These are phyloP conservation scores for Crocallis elinguaria DNA, from an alignment of 2,888 invertebrate genomes.

Conservation along the genomic window DNA sequence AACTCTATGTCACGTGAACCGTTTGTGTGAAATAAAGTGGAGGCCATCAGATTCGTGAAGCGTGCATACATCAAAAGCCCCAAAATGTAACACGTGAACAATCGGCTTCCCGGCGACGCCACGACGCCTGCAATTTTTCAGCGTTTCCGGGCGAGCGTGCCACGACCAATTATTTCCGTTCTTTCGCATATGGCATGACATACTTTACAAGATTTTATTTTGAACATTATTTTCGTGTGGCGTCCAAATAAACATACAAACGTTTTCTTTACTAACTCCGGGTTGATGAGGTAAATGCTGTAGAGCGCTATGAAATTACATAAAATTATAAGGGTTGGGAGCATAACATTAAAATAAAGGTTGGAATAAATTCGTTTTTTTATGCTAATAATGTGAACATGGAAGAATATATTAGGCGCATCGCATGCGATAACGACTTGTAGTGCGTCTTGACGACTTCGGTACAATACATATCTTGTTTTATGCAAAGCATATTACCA, in stretches of 20 bases:
- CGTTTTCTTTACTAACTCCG: no score
- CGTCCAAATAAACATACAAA: neutral
- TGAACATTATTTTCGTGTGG: slow-evolving; percentile 1
- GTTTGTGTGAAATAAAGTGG: slow-evolving; percentile 16
- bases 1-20: slow-evolving; percentile 7
- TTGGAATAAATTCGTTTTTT: no score
- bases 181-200: slow-evolving; percentile 37
- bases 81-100: slow-evolving; percentile 41
- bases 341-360: no score
- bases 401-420: no score
- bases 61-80: slow-evolving; percentile 26
- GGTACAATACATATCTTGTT: no score
- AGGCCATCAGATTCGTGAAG: slow-evolving; percentile 18
- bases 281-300: no score
- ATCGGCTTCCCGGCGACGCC: slow-evolving; percentile 47
- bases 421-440: no score
- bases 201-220: slow-evolving; percentile 42
- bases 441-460: no score
- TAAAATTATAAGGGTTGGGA: no score
- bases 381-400: no score
- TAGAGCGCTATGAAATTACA: no score
- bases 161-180: slow-evolving; percentile 39
- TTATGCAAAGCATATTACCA: no score
- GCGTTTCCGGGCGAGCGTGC: slow-evolving; percentile 51
- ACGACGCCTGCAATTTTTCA: slow-evolving; percentile 68